Percentiles rank a stretch among this genome's conserved stretches.
phyloP scores from a whole-genome alignment of 2,113 vertebrate species.

The Castor canadensis region DNA sequence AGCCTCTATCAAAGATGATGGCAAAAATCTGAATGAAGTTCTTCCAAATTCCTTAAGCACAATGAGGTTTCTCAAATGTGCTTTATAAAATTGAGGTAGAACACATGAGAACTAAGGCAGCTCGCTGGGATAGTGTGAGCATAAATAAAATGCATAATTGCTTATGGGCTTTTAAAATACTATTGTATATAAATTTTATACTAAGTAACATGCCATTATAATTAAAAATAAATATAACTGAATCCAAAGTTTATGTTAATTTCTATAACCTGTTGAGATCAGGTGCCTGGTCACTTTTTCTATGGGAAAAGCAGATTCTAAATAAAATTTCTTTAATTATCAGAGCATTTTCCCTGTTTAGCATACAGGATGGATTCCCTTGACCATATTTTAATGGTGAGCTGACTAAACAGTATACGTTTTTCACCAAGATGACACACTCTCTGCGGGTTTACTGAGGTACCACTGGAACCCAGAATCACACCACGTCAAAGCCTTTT shows the following conservation, averaged over 20 bases:
- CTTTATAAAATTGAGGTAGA: neutral
- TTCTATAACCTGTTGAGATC: neutral
- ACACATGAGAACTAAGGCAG: neutral
- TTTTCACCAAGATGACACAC: neutral
- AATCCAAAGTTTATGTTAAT: neutral
- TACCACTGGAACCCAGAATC: neutral
- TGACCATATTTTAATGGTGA: accelerated
- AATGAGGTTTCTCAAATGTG: neutral
- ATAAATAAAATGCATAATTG: neutral
- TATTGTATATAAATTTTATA: neutral
- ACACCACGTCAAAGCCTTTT: neutral
- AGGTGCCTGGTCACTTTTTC: neutral
- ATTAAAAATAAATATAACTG: neutral
- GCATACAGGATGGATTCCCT: neutral
- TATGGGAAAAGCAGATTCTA: neutral
- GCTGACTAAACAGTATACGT: too few relatives aligned
- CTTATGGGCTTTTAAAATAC: neutral
- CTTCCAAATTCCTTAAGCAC: neutral
- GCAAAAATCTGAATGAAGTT: neutral
- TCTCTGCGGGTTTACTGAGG: neutral
- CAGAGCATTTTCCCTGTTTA: neutral
- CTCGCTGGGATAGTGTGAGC: neutral
- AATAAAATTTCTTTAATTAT: neutral
- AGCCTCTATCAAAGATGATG: neutral
- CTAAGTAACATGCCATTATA: neutral